Evolutionary conservation across 2,113 vertebrate species (phyloP), one percentile per base, ranked within the genome.

Genomic region (Progne subis): DNA sequence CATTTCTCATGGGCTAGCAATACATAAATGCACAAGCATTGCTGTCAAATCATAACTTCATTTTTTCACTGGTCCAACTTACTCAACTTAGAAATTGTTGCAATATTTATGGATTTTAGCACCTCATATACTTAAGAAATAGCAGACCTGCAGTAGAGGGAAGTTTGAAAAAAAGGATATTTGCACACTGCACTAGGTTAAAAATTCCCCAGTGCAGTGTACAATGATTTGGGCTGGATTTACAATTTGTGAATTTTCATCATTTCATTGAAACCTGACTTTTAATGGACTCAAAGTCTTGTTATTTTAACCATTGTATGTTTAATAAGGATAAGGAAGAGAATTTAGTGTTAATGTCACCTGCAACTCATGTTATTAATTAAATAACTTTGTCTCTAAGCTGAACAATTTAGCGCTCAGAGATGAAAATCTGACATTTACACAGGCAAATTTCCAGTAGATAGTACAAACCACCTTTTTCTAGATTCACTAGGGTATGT

Each of bases 261-360:
- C 68, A 81, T 41, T 60, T 41, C 60, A 88, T 71, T 86, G 68
- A 90, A 92, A 81, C 31, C 11, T 95, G 90, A 92, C 88, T 97
- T 96, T 96, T 90, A 85, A 90, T 71, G 82, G n/a, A 83, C 52
- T 90, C 90, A 90, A 76, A 76, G 20, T 70, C 76, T 80, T 95
- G 52, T 60, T 94, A 86, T 91, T 95, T 96, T 90, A 88, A 81
- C 47, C 44, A 41, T 9, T 5, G 2, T 44, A 53, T 94, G 29
- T 96, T 96, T 97, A 86, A 84, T 86, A 78, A 93, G 92, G 93
- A 95, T 92, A 25, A 94, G 57, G 11, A 74, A 88, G 44, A 89
- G 88, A 93, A 93, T 96, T 94, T 93, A 88, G 85, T 96, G 88
- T 95, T 97, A 96, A 97, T 96, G 96, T 96, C 90, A 96, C 24